Evolutionary conservation across 2,113 vertebrate genomes (phyloP).

Genomic region (Ictalurus punctatus): DNA sequence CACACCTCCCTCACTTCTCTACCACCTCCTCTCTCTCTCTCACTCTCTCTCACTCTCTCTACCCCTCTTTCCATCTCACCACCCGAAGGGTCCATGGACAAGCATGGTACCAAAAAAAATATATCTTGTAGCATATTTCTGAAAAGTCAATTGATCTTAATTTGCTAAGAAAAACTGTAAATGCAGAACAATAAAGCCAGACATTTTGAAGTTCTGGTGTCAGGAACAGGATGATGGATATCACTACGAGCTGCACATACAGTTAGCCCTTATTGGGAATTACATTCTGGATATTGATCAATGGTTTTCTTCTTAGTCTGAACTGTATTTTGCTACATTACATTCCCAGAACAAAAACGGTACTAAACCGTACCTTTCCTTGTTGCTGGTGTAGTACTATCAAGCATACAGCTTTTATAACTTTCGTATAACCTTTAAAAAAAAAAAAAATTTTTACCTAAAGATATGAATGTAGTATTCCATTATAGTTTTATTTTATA

Average conservation of each 20-base stretch:
- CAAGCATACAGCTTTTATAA: background rate
- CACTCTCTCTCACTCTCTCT: slow-evolving; percentile 59
- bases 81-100: background rate
- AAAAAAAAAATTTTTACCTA: background rate
- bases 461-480: background rate
- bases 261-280: background rate
- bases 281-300: background rate
- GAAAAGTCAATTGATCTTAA: background rate
- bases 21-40: background rate
- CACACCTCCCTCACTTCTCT: slow-evolving; percentile 31
- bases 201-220: background rate
- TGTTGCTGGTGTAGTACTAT: background rate
- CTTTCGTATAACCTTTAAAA: background rate
- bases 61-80: slow-evolving; percentile 1
- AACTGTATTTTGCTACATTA: too few relatives aligned
- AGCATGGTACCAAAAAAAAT: slow-evolving; percentile 9
- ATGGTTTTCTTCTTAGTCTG: background rate
- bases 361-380: background rate
- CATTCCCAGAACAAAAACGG: too few relatives aligned
- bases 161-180: background rate
- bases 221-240: background rate
- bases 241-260: background rate
- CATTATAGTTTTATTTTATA: background rate
- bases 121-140: background rate
- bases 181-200: background rate